phyloP scores from a whole-genome alignment of 2,888 invertebrate genomes.

The Agrypnus murinus region DNA sequence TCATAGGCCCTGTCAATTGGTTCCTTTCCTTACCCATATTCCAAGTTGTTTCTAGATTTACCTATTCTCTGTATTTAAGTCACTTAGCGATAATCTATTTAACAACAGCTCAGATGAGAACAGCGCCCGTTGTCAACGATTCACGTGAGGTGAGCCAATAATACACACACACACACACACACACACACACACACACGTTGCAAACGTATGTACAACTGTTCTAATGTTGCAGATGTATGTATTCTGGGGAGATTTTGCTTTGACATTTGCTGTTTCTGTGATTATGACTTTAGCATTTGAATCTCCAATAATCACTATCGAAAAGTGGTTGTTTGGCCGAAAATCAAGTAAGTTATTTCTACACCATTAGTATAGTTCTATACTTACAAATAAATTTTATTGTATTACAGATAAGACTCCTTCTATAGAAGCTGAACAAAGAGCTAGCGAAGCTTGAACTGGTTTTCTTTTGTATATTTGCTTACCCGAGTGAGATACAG shows the following conservation, averaged over 20 bases:
- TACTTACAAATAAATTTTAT: too few species aligned
- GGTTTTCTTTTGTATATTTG: too few species aligned
- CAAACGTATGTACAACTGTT: too few species aligned
- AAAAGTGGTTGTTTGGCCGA: slow-evolving; percentile 7
- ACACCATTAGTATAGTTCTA: too few species aligned
- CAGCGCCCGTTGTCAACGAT: slow-evolving; percentile 57
- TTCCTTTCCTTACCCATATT: slow-evolving; percentile 71
- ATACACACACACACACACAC: too few species aligned
- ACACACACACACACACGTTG: too few species aligned
- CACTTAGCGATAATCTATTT: slow-evolving; percentile 68
- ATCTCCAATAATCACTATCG: slow-evolving; percentile 19
- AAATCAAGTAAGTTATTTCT: too few species aligned
- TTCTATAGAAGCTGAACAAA: too few species aligned
- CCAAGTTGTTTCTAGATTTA: slow-evolving; percentile 72
- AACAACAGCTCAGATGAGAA: slow-evolving; percentile 53
- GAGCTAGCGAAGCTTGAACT: too few species aligned
- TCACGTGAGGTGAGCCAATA: slow-evolving; percentile 62
- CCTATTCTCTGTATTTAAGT: slow-evolving; percentile 72
- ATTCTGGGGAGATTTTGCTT: slow-evolving; percentile 41
- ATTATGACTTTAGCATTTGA: slow-evolving; percentile 27
- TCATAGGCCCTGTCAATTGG: slow-evolving; percentile 72
- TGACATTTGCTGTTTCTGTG: slow-evolving; percentile 12
- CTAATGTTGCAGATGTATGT: slow-evolving; percentile 28
- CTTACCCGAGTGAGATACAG: too few species aligned
- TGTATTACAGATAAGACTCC: too few species aligned